Percentiles rank a stretch among this genome's conserved stretches.
phyloP scores from a whole-genome alignment of 2,797 vertebrate genomes.

The Salmo trutta region DNA sequence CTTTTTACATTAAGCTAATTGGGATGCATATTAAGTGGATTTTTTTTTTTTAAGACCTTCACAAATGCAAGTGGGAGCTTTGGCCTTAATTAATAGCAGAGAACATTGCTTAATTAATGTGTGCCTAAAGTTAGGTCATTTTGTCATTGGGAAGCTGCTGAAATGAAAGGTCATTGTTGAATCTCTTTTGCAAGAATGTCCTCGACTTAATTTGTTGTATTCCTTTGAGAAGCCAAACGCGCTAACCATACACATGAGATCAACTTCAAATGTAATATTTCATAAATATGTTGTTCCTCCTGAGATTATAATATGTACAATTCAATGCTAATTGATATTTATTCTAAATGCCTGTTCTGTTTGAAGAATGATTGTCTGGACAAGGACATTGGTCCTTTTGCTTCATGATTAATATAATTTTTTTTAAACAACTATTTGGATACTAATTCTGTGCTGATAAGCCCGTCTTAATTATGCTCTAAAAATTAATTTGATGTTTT shows the following conservation, averaged over 20 bases:
- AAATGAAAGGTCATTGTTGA: conserved; percentile 17
- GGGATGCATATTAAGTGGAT: conserved; percentile 36
- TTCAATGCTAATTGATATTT: conserved; percentile 47
- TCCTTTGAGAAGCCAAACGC: not conserved
- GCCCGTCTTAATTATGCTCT: not conserved
- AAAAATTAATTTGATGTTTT: not conserved
- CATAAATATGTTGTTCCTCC: conserved; percentile 11
- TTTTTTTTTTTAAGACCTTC: conserved; percentile 12
- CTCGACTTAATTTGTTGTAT: not conserved
- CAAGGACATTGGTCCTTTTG: conserved; percentile 59
- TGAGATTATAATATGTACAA: conserved; percentile 45
- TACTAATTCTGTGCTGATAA: not conserved
- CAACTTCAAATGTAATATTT: not conserved
- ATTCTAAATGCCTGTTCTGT: conserved; percentile 48
- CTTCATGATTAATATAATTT: conserved; percentile 57
- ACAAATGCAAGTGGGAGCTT: conserved; percentile 10
- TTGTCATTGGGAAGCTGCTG: conserved; percentile 28
- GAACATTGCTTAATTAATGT: conserved; percentile 38
- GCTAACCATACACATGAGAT: not conserved
- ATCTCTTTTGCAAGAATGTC: conserved; percentile 10
- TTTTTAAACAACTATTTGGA: not conserved
- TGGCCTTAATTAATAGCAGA: conserved; percentile 36
- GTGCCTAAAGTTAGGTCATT: conserved; percentile 17
- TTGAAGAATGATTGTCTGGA: conserved; percentile 33
- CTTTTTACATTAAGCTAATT: conserved; percentile 46